Evolutionary conservation across 2,888 invertebrate genomes (phyloP), one percentile per base, ranked within the genome.

Genomic region (Harpagoxenus sublaevis): DNA sequence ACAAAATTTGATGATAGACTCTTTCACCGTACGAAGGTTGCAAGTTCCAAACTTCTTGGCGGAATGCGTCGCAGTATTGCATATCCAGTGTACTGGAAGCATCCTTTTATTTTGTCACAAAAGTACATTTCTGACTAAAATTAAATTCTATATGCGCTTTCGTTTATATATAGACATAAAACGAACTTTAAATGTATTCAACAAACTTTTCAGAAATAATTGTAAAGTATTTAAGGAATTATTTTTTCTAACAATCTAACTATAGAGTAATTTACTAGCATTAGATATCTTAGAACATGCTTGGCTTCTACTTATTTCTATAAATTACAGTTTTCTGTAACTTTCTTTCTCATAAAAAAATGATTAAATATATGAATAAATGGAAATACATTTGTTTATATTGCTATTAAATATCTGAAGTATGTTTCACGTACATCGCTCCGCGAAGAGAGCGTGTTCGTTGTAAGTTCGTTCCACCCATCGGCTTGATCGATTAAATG

Each of bases 401-500:
- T 5, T 3, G 10, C 31, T 51, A 45, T 73, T 18, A 73, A 78
- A 62, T 74, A 81, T 73, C 18, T 18, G 23, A 18, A 18, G 6
- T 12, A 35, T 48, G 35, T 6, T 57, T 60, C 12, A 60, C 35
- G 35, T 73, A 23, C 1, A 78, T 42, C 45, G 9, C 4, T 60
- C 3, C 8, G n/a, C 8, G 9, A 79, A 45, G 8, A 51, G 39
- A 79, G 4, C 15, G 3, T 57, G 48, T 23, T 66, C 55, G 65
- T 57, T 66, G 12, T 42, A 83, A 84, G 70, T 68, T 83, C 39
- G 66, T 68, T 62, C 57, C 18, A 70, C 62, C 42, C 70, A 83
- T 84, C 63, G 65, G 42, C 23, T 23, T 81, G 89, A 90, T 89
- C 89, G 89, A 89, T 89, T 86, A 90, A 89, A 88, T 74, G 89